Evolutionary conservation across 2,888 invertebrate genomes (phyloP).

Genomic region (Catocala fraxini): DNA sequence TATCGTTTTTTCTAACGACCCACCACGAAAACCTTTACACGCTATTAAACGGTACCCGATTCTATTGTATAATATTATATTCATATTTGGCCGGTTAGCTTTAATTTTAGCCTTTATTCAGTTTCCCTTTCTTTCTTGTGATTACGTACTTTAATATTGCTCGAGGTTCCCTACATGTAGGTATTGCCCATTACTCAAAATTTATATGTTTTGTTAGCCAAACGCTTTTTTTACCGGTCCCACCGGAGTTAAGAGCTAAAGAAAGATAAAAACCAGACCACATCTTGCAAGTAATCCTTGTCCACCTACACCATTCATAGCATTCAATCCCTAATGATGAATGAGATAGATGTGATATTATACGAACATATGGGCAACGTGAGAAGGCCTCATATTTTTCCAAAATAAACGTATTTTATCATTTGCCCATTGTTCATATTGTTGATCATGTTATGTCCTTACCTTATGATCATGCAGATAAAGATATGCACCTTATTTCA

Average conservation of each 20-base stretch:
- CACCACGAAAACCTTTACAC: neutral
- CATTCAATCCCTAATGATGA: slow-evolving; percentile 4
- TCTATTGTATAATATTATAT: slow-evolving; percentile 4
- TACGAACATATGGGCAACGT: neutral
- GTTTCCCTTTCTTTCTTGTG: neutral
- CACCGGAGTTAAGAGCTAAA: too few relatives aligned
- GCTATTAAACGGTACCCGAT: neutral
- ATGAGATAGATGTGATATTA: slow-evolving; percentile 1
- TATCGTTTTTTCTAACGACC: slow-evolving; percentile 10
- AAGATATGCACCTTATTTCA: too few relatives aligned
- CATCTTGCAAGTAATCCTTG: neutral
- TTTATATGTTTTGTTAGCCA: too few relatives aligned
- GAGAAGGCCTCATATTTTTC: neutral
- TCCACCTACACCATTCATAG: neutral
- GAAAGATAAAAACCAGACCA: neutral
- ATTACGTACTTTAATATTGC: neutral
- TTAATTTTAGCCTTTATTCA: neutral
- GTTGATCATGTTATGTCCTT: too few relatives aligned
- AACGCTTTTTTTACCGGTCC: too few relatives aligned
- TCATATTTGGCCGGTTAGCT: slow-evolving; percentile 2
- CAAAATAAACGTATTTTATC: too few relatives aligned
- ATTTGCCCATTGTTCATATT: too few relatives aligned
- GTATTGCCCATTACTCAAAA: too few relatives aligned
- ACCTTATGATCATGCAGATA: too few relatives aligned
- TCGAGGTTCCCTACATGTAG: too few relatives aligned